Conservation (phyloP, 2,888 invertebrate genomes). For the Podotricha telesiphe region DNA sequence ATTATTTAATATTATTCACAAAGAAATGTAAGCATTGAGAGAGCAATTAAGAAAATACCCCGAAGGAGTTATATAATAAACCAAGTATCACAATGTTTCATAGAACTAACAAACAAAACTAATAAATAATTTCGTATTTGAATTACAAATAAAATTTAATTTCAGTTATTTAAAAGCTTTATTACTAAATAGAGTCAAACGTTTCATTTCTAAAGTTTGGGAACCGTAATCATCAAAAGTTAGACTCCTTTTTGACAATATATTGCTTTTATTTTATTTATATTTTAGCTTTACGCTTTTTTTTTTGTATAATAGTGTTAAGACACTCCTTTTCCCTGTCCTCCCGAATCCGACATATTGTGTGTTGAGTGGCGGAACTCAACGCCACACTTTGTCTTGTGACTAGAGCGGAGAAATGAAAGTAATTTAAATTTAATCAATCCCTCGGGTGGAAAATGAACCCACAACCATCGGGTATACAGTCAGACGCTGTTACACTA, state of each 20-base stretch:
- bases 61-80: slow-evolving; percentile 36
- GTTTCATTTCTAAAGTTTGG: background rate
- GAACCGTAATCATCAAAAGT: background rate
- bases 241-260: background rate
- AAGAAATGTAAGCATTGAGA: slow-evolving; percentile 29
- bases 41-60: slow-evolving; percentile 30
- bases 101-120: slow-evolving; percentile 29
- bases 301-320: too few relatives aligned
- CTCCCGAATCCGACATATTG: too few relatives aligned
- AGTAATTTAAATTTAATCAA: too few relatives aligned
- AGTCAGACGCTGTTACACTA: too few relatives aligned
- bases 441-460: too few relatives aligned
- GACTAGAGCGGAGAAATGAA: too few relatives aligned
- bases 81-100: slow-evolving; percentile 24
- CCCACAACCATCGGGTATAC: too few relatives aligned
- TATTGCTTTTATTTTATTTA: too few relatives aligned
- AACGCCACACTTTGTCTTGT: too few relatives aligned
- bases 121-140: slow-evolving; percentile 28
- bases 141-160: slow-evolving; percentile 16
- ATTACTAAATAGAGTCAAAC: background rate
- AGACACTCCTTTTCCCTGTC: too few relatives aligned
- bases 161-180: slow-evolving; percentile 8
- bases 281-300: too few relatives aligned
- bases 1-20: slow-evolving; percentile 36
- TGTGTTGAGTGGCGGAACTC: too few relatives aligned